Conservation (phyloP, 2,113 vertebrate species). For the Tapirus terrestris region DNA sequence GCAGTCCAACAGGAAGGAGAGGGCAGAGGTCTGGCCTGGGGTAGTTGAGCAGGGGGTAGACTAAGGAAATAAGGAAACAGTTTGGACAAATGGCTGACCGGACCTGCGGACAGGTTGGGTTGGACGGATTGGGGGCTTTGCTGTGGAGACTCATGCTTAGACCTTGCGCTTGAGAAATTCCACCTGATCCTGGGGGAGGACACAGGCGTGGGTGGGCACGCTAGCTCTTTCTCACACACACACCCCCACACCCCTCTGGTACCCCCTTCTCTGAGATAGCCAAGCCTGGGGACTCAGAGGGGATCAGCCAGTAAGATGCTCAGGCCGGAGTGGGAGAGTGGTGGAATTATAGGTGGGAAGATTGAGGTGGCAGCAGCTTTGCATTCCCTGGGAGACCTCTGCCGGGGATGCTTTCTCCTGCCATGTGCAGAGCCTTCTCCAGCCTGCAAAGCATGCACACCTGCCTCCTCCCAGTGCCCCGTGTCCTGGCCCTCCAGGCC, state of each 20-base stretch:
- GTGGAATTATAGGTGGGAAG: not conserved
- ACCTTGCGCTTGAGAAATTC: not conserved
- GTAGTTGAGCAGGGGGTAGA: not conserved
- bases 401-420: not conserved
- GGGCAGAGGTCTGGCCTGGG: not conserved
- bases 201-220: no score
- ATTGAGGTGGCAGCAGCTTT: not conserved
- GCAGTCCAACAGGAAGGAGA: not conserved
- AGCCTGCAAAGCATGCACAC: fast-evolving
- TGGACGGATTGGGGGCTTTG: no score
- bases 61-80: not conserved
- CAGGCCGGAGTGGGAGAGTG: not conserved
- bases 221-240: not conserved
- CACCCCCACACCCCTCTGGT: not conserved
- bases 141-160: not conserved
- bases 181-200: not conserved
- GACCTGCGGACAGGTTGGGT: no score
- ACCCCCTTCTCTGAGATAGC: not conserved
- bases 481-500: fast-evolving
- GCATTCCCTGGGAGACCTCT: not conserved
- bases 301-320: not conserved
- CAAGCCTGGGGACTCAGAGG: not conserved
- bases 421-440: not conserved
- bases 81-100: not conserved
- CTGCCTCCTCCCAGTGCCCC: not conserved